A percentile compares a stretch with the other conserved stretches of the same genome.
Conservation (phyloP, 1,140 invertebrate genomes). For the Steinernema khuongi region DNA sequence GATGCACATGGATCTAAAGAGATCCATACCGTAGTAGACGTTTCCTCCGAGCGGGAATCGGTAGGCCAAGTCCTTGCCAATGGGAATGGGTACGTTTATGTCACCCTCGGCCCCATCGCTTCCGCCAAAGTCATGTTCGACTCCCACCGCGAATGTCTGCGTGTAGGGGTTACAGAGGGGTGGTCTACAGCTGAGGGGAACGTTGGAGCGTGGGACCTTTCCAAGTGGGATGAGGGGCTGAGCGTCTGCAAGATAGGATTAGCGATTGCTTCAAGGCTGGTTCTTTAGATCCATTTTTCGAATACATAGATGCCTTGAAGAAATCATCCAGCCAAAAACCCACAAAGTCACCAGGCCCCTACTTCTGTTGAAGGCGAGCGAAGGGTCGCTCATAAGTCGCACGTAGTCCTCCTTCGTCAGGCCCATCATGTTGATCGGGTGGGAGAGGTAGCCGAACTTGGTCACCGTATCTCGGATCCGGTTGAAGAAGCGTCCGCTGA, state of each 20-base stretch:
- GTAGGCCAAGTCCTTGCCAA: conserved; percentile 34
- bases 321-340: background rate
- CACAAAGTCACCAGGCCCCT: background rate
- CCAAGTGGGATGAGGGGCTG: conserved; percentile 33
- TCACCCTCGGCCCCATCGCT: conserved; percentile 34
- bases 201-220: conserved; percentile 25
- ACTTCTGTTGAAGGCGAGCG: conserved; percentile 33
- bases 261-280: background rate
- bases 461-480: conserved; percentile 20
- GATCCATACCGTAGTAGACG: conserved; percentile 30
- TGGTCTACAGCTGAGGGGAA: conserved; percentile 26
- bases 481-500: conserved; percentile 26
- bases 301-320: background rate
- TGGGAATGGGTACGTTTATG: conserved; percentile 35
- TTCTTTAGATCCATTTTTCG: background rate
- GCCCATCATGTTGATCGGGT: conserved; percentile 40
- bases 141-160: conserved; percentile 30
- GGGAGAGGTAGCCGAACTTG: conserved; percentile 34
- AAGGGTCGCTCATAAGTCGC: conserved; percentile 31
- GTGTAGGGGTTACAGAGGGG: conserved; percentile 37
- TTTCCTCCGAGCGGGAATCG: conserved; percentile 40
- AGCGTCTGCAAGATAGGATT: conserved; percentile 18
- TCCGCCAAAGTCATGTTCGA: conserved; percentile 36
- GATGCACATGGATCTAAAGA: background rate
- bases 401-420: conserved; percentile 34